Evolutionary conservation across 1,140 invertebrate species (phyloP), one percentile per base, ranked within the genome.

Genomic region (Aphelenchoides fujianensis): DNA sequence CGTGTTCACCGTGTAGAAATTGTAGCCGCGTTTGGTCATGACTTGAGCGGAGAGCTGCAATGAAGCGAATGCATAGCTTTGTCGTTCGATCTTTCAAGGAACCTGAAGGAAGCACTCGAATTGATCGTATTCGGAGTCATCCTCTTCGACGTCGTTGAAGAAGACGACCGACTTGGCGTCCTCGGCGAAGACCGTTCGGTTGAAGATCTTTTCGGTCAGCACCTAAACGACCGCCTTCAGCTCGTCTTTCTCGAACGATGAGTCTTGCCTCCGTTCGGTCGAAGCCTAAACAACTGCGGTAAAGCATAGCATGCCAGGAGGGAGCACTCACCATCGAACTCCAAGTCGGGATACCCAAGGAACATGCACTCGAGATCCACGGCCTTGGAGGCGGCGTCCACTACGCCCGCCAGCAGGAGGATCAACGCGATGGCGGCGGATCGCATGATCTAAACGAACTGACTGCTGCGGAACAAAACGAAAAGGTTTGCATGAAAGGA

Each of bases 281-380:
- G 5, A 30, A 59, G 19, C 23, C 5, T 59, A 7, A 48, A 48
- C 55, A 59, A 27, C 19, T 59, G 5, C 5, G 41, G 12, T 48
- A 12, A 23, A 48, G 12, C 82, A 67, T 80, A 81, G 66, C n/a
- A n/a, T n/a, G n/a, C n/a, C n/a, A n/a, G n/a, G n/a, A n/a, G n/a
- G n/a, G n/a, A n/a, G n/a, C n/a, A n/a, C n/a, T n/a, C n/a, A n/a
- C 81, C 82, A 59, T 83, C 82, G 57, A 84, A 83, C 66, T 83
- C 83, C 27, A 83, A 68, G 48, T 84, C 82, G 9, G 82, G 82
- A 69, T 84, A 83, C 23, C 82, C 82, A n/a, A 83, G 67, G 70
- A 83, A 83, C 82, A 83, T 83, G 68, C 80, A 82, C 66, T 77
- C 82, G 2, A 91, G 83, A 30, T 91, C 85, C 2, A 91, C 87